Evolutionary conservation across 1,140 invertebrate species (phyloP).

Genomic region (Atta texana): DNA sequence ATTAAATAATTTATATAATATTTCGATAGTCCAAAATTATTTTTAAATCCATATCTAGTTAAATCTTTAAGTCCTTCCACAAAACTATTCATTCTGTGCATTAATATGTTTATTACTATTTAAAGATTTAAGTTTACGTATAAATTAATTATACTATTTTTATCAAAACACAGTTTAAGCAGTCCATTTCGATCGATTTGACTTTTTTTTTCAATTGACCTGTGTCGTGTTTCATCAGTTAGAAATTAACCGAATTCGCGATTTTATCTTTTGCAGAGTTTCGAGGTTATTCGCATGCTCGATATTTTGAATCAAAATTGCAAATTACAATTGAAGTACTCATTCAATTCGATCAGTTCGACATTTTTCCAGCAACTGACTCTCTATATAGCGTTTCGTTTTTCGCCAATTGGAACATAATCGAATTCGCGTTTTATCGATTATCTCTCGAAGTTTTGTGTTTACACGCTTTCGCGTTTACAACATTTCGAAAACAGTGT

Average conservation of each 20-base stretch:
- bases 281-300: constrained; percentile 10
- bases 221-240: neutral
- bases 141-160: neutral
- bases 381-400: constrained; percentile 13
- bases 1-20: too few relatives aligned
- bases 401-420: constrained; percentile 29
- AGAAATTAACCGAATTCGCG: constrained; percentile 1
- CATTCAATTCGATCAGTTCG: constrained; percentile 23
- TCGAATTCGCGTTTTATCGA: constrained; percentile 38
- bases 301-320: constrained; percentile 43
- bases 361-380: constrained; percentile 32
- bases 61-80: too few relatives aligned
- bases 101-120: neutral
- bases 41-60: too few relatives aligned
- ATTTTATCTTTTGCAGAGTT: neutral
- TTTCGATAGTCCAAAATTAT: too few relatives aligned
- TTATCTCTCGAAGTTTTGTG: constrained; percentile 12
- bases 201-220: constrained; percentile 22
- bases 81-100: too few relatives aligned
- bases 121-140: neutral
- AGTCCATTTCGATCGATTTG: neutral
- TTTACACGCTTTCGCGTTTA: neutral
- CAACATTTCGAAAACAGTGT: neutral
- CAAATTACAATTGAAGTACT: constrained; percentile 39
- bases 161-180: neutral